These are phyloP conservation scores for Apodemus sylvaticus DNA, from an alignment of 2,113 vertebrate species.

Conservation along the genomic window DNA sequence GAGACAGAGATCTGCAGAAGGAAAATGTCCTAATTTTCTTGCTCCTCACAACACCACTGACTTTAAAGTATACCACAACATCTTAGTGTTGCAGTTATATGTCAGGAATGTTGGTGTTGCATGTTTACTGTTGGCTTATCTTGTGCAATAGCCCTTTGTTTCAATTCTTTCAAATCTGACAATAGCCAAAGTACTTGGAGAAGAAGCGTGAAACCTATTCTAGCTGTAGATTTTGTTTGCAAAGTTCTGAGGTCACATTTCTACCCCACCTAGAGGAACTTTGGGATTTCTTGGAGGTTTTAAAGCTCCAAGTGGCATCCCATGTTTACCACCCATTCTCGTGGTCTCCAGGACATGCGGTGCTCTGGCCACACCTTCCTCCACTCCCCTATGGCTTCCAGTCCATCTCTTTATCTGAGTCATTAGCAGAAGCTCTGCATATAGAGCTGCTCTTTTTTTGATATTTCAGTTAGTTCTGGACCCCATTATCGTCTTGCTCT, in stretches of 20 bases:
- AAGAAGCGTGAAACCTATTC: neutral
- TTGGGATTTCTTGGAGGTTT: neutral
- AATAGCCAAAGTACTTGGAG: neutral
- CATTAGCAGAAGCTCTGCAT: neutral
- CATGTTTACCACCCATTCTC: neutral
- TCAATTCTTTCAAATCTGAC: neutral
- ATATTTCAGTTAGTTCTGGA: neutral
- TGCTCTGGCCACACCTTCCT: neutral
- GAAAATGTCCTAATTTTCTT: neutral
- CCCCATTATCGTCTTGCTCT: neutral
- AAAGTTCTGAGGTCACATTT: neutral
- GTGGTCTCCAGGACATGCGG: neutral
- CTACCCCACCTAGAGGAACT: neutral
- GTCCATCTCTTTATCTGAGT: neutral
- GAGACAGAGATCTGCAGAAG: neutral
- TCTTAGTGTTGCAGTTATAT: neutral
- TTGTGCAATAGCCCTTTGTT: neutral
- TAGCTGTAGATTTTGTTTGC: neutral
- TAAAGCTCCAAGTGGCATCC: neutral
- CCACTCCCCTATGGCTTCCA: neutral
- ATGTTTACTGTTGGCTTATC: neutral
- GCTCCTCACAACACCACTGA: neutral
- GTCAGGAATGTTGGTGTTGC: neutral
- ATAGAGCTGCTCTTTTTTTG: neutral
- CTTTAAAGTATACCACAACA: neutral